phyloP scores from a whole-genome alignment of 2,113 vertebrate species.

The Marcusenius ussheri region DNA sequence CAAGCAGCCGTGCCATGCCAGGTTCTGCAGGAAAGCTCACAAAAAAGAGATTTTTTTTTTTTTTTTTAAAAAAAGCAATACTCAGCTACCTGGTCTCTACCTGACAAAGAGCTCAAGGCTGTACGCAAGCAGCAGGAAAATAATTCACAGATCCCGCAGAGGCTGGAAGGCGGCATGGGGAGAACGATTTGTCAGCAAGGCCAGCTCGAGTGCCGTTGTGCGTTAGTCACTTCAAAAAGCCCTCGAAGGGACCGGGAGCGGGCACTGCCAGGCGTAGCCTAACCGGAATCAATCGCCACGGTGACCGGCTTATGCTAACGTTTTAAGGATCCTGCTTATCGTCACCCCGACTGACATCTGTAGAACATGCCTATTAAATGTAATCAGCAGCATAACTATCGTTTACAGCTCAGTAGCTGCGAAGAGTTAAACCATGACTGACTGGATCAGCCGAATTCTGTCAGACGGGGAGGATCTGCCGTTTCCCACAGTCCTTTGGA shows the following conservation, averaged over 20 bases:
- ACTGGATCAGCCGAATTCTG: background rate
- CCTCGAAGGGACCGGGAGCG: background rate
- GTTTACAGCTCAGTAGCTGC: background rate
- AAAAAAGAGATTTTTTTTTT: background rate
- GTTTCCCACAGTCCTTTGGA: background rate
- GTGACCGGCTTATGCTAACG: background rate
- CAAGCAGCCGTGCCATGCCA: background rate
- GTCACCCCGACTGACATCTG: background rate
- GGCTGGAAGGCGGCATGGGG: background rate
- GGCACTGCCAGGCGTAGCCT: background rate
- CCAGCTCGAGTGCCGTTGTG: background rate
- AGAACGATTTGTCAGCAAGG: background rate
- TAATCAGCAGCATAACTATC: background rate
- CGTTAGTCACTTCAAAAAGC: background rate
- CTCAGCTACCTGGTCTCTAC: background rate
- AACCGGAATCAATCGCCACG: background rate
- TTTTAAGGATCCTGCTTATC: background rate
- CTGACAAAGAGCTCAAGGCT: background rate
- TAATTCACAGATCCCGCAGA: background rate
- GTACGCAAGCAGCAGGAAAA: background rate
- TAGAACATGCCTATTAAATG: background rate
- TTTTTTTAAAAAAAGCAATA: background rate
- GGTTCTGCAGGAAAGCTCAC: background rate
- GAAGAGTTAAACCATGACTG: background rate
- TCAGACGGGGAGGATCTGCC: background rate